Evolutionary conservation across 2,113 vertebrate genomes (phyloP), one percentile per base, ranked within the genome.

Genomic region (Morphnarchus princeps): DNA sequence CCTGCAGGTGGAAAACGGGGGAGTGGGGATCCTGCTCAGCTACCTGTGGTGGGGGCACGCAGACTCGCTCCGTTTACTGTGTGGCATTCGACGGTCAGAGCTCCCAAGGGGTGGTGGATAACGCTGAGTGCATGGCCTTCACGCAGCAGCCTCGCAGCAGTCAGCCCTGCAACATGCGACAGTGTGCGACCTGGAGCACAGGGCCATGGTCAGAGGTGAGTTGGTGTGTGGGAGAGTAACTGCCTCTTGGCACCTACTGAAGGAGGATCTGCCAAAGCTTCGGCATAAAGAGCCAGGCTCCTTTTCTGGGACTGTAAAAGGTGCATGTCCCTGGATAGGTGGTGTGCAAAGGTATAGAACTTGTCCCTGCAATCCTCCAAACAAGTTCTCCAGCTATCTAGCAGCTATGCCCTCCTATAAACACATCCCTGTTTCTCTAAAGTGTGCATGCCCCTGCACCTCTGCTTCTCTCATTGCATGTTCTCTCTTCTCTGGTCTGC

Each of bases 11-110:
- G 99, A 98, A 96, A 96, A 98, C 95, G 0, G 98, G 99, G 3
- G 99, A 99, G 26, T 99, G 99, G 99, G 98, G 98, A 1, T 1
- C 97, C 89, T 99, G 99, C 97, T 99, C 99, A 0, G 98, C 98
- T 25, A 98, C 98, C 47, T 99, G 99, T 3, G 99, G 99, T 1
- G 98, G 99, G 5, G 99, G 99, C 82, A 98, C 97, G 59, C 99
- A 99, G 98, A 97, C 98, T 17, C 99, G 99, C 74, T 98, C 97
- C 0, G 98, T 99, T 91, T 99, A 99, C 97, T 99, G 99, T 4
- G 4, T 98, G 66, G 98, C 95, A 4, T 98, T 98, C 0, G 98
- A 99, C 2, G 98, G 98, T 1, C 92, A 97, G 1, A 98, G 98
- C 24, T 77, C 96, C 45, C 98, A 98, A 8, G 97, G 97, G 14